A percentile compares a stretch with the other conserved stretches of the same genome.
Conservation (phyloP, 2,797 vertebrate species). For the Melanotaenia trifasciata region DNA sequence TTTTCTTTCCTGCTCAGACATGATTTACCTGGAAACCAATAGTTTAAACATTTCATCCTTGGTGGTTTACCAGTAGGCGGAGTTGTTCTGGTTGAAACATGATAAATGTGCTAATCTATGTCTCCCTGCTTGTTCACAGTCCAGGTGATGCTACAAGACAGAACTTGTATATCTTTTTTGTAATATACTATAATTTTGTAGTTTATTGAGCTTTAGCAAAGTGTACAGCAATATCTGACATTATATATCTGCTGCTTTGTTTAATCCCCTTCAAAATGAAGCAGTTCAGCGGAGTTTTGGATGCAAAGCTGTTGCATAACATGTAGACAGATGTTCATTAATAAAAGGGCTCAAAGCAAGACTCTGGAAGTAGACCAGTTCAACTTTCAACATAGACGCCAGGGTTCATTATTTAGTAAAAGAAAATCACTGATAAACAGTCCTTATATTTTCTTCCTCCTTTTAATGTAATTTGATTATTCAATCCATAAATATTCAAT, state of each 20-base stretch:
- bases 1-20: slow-evolving; percentile 48
- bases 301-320: no score
- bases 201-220: neutral
- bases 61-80: slow-evolving; percentile 17
- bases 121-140: slow-evolving; percentile 11
- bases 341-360: no score
- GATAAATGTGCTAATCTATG: slow-evolving; percentile 24
- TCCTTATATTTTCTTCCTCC: no score
- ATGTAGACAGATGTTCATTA: no score
- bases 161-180: neutral
- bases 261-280: no score
- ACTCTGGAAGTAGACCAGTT: no score
- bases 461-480: no score
- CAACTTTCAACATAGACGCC: no score
- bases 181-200: neutral
- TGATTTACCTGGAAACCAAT: slow-evolving; percentile 33
- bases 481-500: no score
- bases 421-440: no score
- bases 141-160: neutral
- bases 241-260: neutral
- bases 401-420: no score
- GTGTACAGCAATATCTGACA: neutral
- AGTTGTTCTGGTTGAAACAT: slow-evolving; percentile 33
- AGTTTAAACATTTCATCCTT: slow-evolving; percentile 11
- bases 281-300: no score